Base-by-base conservation (phyloP, 2,888 invertebrate species). In the Oscheius sp. region DNA sequence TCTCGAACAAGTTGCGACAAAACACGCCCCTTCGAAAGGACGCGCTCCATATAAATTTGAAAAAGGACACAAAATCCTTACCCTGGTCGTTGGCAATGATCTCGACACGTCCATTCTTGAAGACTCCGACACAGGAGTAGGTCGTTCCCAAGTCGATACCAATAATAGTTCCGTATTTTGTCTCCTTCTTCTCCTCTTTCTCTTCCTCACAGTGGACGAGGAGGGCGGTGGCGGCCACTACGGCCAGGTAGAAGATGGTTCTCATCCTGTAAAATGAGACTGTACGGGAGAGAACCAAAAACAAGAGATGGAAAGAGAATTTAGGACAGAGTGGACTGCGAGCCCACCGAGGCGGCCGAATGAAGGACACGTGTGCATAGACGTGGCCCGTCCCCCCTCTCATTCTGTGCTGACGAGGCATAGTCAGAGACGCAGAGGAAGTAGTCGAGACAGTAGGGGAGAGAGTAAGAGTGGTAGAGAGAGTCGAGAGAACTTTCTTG, bases 31-130 rank as follows among this genome's bases (percentile, higher is more conserved):
- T 21, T 21, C 21, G 21, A 21, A 21, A 21, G 21, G 21, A 21
- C 21, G 0, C 21, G 21, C 21, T 21, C 21, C 21, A 21, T 21
- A 21, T 21, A 21, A 21, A 21, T 21, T 21, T 21, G 1, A 9
- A 72, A 29, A 37, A 47, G 4, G 9, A n/a, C 21, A 13, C 32
- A 11, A 32, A 53, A 63, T 32, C 33, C 42, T 62, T 90, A 74
- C 91, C 88, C 79, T 88, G 88, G 76, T 88, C 88, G 79, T 88
- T 88, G 78, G 88, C 88, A 72, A 88, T 88, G 71, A 88, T 88
- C 80, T 88, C 88, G 11, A 88, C 88, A 72, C 88, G 86, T 51
- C 91, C 91, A 82, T 91, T 91, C 83, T 91, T 91, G 86, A 90
- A 91, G 87, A 87, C 87, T 74, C 88, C 89, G 42, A 89, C 89